A percentile compares a stretch with the other conserved stretches of the same genome.
Conservation (phyloP, 2,113 vertebrate genomes). For the Odontesthes bonariensis region DNA sequence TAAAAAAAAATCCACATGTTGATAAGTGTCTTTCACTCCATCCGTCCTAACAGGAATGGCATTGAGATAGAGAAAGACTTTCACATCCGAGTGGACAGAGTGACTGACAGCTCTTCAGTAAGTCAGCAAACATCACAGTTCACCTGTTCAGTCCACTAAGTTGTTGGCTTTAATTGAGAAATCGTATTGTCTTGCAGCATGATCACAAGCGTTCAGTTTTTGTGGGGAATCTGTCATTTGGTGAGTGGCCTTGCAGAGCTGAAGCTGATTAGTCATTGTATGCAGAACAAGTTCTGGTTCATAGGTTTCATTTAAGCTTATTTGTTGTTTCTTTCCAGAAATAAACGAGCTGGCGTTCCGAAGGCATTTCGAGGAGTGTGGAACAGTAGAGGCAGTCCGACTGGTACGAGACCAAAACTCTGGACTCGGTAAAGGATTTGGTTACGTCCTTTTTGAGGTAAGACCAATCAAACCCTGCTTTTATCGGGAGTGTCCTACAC, state of each 20-base stretch:
- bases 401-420: constrained; percentile 88
- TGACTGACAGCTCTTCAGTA: constrained; percentile 60
- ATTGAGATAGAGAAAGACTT: constrained; percentile 87
- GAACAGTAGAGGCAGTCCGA: constrained; percentile 85
- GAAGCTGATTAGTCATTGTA: neutral
- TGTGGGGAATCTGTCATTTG: constrained; percentile 93
- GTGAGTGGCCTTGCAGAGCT: constrained; percentile 80
- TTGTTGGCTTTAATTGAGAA: neutral
- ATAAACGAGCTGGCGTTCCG: constrained; percentile 82
- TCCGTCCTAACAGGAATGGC: constrained; percentile 86
- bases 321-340: constrained; percentile 74
- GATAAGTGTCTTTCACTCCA: neutral
- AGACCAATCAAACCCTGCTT: neutral
- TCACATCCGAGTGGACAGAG: constrained; percentile 90
- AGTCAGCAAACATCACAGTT: constrained; percentile 1
- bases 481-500: neutral
- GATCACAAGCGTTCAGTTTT: constrained; percentile 92
- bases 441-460: constrained; percentile 95
- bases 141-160: neutral
- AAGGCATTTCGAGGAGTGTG: constrained; percentile 89
- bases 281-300: neutral
- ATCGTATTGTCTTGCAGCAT: constrained; percentile 80
- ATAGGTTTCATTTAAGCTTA: neutral
- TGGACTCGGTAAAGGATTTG: constrained; percentile 93
- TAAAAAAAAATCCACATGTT: neutral